A percentile compares a stretch with the other conserved stretches of the same genome.
These are phyloP conservation scores for Caenorhabditis sp. DNA, from an alignment of 2,888 invertebrate genomes.

Conservation along the genomic window DNA sequence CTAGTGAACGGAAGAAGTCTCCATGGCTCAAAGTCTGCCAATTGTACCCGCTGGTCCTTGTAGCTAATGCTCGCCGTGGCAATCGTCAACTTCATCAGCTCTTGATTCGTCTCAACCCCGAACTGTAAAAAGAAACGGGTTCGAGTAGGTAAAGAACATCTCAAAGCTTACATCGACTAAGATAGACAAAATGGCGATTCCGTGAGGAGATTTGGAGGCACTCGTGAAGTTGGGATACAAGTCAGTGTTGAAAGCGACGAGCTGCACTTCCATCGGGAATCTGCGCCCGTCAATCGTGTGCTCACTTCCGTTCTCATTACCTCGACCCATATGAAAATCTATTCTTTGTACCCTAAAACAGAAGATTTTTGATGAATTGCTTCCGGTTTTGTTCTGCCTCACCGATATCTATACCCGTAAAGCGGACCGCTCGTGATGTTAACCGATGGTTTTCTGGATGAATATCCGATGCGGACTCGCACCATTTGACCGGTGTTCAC, in stretches of 20 bases:
- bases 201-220: conserved; percentile 93
- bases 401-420: conserved; percentile 67
- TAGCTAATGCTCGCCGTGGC: conserved; percentile 62
- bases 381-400: neutral
- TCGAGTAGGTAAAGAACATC: neutral
- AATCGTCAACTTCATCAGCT: conserved; percentile 68
- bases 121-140: conserved; percentile 49
- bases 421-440: conserved; percentile 70
- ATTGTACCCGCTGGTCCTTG: conserved; percentile 64
- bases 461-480: conserved; percentile 68
- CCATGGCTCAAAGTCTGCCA: conserved; percentile 71
- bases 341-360: conserved; percentile 67
- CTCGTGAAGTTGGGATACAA: conserved; percentile 95
- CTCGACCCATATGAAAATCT: conserved; percentile 87
- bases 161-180: conserved; percentile 92
- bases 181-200: conserved; percentile 93
- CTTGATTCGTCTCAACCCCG: conserved; percentile 67
- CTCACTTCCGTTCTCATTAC: conserved; percentile 91
- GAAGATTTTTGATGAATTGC: neutral
- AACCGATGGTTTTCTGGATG: conserved; percentile 84
- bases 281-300: conserved; percentile 95
- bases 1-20: conserved; percentile 67
- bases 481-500: conserved; percentile 75
- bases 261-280: conserved; percentile 98
- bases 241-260: conserved; percentile 97